Conservation (phyloP, 2,113 vertebrate species). For the Eudyptes chrysolophus region DNA sequence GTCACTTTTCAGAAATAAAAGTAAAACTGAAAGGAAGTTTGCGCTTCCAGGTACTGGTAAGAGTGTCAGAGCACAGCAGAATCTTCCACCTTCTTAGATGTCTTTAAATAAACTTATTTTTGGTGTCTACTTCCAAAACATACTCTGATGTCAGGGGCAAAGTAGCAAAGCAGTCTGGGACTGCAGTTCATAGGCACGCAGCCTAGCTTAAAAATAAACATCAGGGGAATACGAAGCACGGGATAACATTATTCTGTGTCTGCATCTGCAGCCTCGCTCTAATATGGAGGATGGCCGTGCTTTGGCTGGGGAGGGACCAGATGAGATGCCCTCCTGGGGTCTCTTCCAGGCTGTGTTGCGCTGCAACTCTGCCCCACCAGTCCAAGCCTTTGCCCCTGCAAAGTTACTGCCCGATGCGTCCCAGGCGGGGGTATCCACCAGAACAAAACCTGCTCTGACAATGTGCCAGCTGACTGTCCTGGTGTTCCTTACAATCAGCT, state of each 20-base stretch:
- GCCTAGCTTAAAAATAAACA: background rate
- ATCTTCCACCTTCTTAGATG: background rate
- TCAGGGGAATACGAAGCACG: background rate
- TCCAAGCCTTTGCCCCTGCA: background rate
- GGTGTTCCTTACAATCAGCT: constrained; percentile 58
- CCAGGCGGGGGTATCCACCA: background rate
- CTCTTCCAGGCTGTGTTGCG: background rate
- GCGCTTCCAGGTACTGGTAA: background rate
- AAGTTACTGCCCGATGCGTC: background rate
- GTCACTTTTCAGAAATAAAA: background rate
- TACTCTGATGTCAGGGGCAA: background rate
- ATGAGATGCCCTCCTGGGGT: background rate
- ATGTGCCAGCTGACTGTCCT: constrained; percentile 18
- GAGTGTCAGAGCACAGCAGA: background rate
- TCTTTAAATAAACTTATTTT: background rate
- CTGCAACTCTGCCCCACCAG: background rate
- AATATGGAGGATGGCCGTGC: rapidly evolving
- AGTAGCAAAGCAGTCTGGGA: background rate
- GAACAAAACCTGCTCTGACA: constrained; percentile 23
- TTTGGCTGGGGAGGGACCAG: background rate
- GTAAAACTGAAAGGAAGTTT: background rate
- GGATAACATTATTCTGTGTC: background rate
- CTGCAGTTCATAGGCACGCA: background rate
- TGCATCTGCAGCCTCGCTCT: background rate
- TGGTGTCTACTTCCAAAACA: background rate